Percentiles rank a stretch among this genome's conserved stretches.
phyloP scores from a whole-genome alignment of 2,797 vertebrate species.

The Acipenser oxyrinchus region DNA sequence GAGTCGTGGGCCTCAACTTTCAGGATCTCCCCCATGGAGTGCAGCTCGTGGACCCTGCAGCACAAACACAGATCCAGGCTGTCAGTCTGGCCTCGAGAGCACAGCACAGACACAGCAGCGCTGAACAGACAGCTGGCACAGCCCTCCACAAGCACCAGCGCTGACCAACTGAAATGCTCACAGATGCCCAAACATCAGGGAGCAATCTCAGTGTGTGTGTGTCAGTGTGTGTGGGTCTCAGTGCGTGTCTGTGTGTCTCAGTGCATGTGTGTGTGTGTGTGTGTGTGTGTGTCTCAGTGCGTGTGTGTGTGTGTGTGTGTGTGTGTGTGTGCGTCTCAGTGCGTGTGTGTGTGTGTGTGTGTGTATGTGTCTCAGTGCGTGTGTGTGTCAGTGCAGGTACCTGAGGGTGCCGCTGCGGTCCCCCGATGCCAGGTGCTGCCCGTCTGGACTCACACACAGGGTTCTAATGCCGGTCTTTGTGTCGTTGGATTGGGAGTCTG shows the following conservation, averaged over 20 bases:
- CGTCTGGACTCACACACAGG: constrained; percentile 80
- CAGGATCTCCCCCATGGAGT: constrained; percentile 78
- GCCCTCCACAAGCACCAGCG: not conserved
- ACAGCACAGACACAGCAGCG: not conserved
- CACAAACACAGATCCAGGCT: constrained; percentile 9
- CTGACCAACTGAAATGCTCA: not conserved
- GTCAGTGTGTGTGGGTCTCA: too few relatives aligned
- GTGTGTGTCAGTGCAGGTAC: constrained; percentile 39
- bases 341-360: too few relatives aligned
- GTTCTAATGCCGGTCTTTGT: constrained; percentile 76
- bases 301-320: too few relatives aligned
- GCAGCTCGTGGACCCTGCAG: constrained; percentile 79
- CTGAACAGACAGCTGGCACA: not conserved
- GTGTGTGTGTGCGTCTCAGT: too few relatives aligned
- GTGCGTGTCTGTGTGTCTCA: too few relatives aligned
- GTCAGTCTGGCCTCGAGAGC: too few relatives aligned
- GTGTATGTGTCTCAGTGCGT: too few relatives aligned
- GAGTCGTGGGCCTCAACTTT: constrained; percentile 95
- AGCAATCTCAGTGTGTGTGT: too few relatives aligned
- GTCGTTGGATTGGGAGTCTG: constrained; percentile 62
- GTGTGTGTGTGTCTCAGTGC: too few relatives aligned
- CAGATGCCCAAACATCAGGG: not conserved
- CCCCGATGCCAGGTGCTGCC: constrained; percentile 85
- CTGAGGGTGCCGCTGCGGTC: constrained; percentile 86
- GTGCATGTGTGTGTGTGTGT: too few relatives aligned